phyloP scores from a whole-genome alignment of 1,140 invertebrate genomes.

The Atta texana region DNA sequence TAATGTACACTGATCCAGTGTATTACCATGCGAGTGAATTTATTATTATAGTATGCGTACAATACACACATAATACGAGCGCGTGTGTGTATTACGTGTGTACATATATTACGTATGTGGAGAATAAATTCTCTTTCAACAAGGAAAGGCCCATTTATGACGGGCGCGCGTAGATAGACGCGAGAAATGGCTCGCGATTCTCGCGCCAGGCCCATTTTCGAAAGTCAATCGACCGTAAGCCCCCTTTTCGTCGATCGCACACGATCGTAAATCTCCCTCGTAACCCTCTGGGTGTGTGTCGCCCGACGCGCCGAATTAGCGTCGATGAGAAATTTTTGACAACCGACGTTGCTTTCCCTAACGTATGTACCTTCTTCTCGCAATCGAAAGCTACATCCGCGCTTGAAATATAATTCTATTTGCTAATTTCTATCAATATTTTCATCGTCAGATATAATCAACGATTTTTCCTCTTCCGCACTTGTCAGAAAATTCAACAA shows the following conservation, averaged over 20 bases:
- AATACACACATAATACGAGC: no score
- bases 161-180: conserved; percentile 38
- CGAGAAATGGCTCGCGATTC: conserved; percentile 66
- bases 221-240: conserved; percentile 75
- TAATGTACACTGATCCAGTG: no score
- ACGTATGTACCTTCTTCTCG: conserved; percentile 13
- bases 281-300: conserved; percentile 55
- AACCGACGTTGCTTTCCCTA: conserved; percentile 31
- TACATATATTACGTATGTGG: no score
- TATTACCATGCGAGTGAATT: no score
- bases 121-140: not conserved
- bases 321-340: conserved; percentile 65
- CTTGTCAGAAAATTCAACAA: not conserved
- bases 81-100: not conserved
- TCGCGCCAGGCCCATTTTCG: conserved; percentile 71
- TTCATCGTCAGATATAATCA: not conserved
- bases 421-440: not conserved
- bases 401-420: not conserved
- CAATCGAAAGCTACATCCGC: not conserved
- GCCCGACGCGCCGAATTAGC: conserved; percentile 68
- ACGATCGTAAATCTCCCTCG: conserved; percentile 74
- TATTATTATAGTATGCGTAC: no score
- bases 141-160: conserved; percentile 39
- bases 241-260: conserved; percentile 68
- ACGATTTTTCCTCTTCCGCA: no score